phyloP scores from a whole-genome alignment of 1,140 invertebrate genomes.

The Diorhabda elongata region DNA sequence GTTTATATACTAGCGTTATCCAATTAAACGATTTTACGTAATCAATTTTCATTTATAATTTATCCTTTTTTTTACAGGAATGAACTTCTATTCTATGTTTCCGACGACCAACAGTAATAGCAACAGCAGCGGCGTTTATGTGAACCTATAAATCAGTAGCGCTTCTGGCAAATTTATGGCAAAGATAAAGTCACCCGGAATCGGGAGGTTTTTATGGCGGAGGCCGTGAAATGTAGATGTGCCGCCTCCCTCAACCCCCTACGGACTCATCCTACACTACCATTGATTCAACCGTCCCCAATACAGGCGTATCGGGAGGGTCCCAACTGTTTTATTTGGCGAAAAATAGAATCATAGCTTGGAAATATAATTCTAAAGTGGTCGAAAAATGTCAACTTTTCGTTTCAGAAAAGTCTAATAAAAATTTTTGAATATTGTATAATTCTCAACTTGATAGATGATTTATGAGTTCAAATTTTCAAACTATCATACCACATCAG shows the following conservation, averaged over 20 bases:
- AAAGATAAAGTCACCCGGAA: conserved; percentile 48
- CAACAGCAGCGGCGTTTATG: conserved; percentile 41
- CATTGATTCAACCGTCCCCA: conserved; percentile 6
- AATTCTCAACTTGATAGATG: no score
- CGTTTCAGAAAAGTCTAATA: no score
- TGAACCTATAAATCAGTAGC: conserved; percentile 48
- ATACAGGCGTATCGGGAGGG: conserved; percentile 1
- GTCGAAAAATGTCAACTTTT: no score
- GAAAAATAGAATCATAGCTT: background rate
- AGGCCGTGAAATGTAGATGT: conserved; percentile 48
- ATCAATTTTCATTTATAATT: conserved; percentile 1
- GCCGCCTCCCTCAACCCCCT: conserved; percentile 32
- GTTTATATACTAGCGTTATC: background rate
- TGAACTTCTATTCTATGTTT: background rate
- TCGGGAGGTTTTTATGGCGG: conserved; percentile 47
- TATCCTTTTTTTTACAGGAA: background rate
- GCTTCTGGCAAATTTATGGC: conserved; percentile 50
- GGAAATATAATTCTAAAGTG: no score
- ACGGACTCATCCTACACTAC: conserved; percentile 19
- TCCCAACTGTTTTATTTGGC: background rate
- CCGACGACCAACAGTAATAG: background rate
- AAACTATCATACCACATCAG: no score
- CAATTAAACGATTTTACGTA: background rate
- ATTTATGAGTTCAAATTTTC: no score
- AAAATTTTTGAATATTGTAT: no score